phyloP scores from a whole-genome alignment of 2,113 vertebrate genomes.

The Falcunculus frontatus region DNA sequence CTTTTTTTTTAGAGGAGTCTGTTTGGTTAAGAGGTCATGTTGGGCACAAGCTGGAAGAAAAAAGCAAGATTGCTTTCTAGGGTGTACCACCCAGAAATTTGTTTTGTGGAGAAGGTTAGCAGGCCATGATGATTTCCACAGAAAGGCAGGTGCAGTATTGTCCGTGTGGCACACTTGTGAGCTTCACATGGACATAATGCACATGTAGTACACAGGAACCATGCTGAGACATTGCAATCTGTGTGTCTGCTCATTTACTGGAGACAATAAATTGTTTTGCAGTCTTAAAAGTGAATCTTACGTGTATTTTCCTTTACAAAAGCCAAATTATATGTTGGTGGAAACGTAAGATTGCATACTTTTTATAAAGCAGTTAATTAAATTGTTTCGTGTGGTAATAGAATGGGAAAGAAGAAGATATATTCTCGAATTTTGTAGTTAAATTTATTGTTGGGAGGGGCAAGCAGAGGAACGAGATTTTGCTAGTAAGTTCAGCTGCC shows the following conservation, averaged over 20 bases:
- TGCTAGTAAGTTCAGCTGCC: background rate
- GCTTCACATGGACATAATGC: constrained; percentile 55
- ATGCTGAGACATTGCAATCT: constrained; percentile 43
- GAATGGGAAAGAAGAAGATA: background rate
- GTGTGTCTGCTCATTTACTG: constrained; percentile 34
- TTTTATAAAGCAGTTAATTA: background rate
- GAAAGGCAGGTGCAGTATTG: constrained; percentile 69
- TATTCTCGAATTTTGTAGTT: background rate
- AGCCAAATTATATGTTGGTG: background rate
- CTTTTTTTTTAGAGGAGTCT: background rate
- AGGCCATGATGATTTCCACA: constrained; percentile 48
- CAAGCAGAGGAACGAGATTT: background rate
- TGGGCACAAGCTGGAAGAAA: constrained; percentile 61
- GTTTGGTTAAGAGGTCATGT: constrained; percentile 64
- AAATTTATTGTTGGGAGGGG: background rate
- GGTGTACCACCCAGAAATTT: constrained; percentile 58
- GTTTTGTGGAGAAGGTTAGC: constrained; percentile 53
- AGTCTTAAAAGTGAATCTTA: background rate
- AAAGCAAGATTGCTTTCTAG: constrained; percentile 55
- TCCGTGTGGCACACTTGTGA: constrained; percentile 70
- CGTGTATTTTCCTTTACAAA: background rate
- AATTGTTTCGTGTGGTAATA: background rate
- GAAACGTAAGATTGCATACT: background rate
- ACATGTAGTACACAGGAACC: constrained; percentile 62
- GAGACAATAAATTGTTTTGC: constrained; percentile 19